Evolutionary conservation across 2,113 vertebrate species (phyloP), one percentile per base, ranked within the genome.

Genomic region (Electrona antarctica): DNA sequence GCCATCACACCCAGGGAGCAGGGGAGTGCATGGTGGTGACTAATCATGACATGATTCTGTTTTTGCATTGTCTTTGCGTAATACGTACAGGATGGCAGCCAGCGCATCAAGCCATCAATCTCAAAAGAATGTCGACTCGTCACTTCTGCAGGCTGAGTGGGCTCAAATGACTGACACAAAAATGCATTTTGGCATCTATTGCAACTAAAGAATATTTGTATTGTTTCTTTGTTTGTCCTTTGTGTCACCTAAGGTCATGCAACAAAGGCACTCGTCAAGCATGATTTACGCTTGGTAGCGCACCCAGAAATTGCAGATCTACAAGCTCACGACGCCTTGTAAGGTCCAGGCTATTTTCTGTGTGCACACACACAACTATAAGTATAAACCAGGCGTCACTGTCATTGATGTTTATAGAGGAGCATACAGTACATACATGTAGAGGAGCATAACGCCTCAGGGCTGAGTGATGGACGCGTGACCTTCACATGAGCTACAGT

Each of bases 401-500:
- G 14, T 48, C 63, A 58, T 41, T 58, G 73, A 69, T 47, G n/a
- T 65, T 70, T 74, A 46, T 41, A 5, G 21, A 21, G 21, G 21
- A 21, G 21, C 21, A 21, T 21, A 21, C 21, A 21, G 1, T 21
- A 21, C 21, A 21, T 21, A 21, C 2, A 54, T 15, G 29, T 14
- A 21, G 15, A 58, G n/a, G 5, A 55, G 15, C 47, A 29, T 6
- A 8, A 55, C 2, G 50, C 76, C 79, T 55, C 54, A 9, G 0
- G 68, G 64, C 61, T 6, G 8, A 63, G 65, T 10, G 2, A 14
- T 10, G 51, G 8, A 50, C 61, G 56, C 45, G 10, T 47, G 71
- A 67, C 80, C 59, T 64, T 68, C 62, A 64, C 45, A 73, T n/a
- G n/a, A n/a, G 51, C 61, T 48, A 64, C 33, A 52, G 10, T 21